Evolutionary conservation across 2,113 vertebrate species (phyloP), one percentile per base, ranked within the genome.

Genomic region (Notothenia coriiceps): DNA sequence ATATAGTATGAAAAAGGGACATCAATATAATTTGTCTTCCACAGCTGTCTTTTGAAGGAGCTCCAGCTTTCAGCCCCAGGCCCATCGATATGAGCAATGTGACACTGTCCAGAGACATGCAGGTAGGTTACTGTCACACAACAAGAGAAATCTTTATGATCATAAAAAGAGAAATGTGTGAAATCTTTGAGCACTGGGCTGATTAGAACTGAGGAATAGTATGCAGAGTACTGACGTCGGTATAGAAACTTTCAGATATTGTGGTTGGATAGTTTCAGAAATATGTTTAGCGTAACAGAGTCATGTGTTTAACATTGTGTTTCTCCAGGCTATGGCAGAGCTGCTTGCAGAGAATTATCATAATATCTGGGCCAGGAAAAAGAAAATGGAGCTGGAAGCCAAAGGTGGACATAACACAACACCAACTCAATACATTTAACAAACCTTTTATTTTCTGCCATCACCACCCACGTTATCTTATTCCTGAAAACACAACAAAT

Each of bases 21-120:
- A 44, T 63, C 4, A 63, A n/a, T 63, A 18, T 25, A 11, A 7
- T 4, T 1, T 69, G 8, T 88, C 12, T 74, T 66, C 8, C 86
- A 49, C 84, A 99, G 97, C 92, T 96, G 74, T 99, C 97, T 29
- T 93, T 98, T 70, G 98, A 99, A 75, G 95, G 96, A 52, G 92
- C 94, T 50, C 94, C 97, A 67, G 95, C 96, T 1, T 99, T 98
- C 70, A 96, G 94, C 51, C 98, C 98, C 4, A 94, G 97, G 82
- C 97, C 98, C 10, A 96, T 98, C 5, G 98, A 99, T 74, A 99
- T 99, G 98, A 99, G 97, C 92, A 99, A 99, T 1, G 97, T 99
- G 2, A 98, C 98, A 0, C 95, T 99, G 55, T 98, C 97, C 78
- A 94, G 97, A 92, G 98, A 99, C 50, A 81, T 98, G 79, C 96